Percentiles rank a stretch among this genome's conserved stretches.
Evolutionary conservation across 2,797 vertebrate species (phyloP).

Genomic region (Crotalus adamanteus): DNA sequence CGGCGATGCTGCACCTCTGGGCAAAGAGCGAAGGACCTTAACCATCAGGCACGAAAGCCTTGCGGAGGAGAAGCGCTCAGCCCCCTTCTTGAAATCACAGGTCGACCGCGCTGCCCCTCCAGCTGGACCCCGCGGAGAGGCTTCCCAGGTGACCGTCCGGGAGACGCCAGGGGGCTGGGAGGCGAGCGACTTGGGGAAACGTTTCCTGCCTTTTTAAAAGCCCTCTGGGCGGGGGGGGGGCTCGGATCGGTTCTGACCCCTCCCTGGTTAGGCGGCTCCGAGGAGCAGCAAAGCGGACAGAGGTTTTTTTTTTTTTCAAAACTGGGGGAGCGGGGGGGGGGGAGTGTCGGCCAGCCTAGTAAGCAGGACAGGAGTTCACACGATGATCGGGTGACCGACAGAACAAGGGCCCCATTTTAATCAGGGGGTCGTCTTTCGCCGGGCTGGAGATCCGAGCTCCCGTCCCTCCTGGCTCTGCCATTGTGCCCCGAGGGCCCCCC

Average conservation of each 20-base stretch:
- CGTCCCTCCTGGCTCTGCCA: conserved; percentile 74
- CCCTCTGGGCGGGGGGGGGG: neutral
- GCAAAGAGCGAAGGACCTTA: too few relatives aligned
- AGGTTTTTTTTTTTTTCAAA: conserved; percentile 24
- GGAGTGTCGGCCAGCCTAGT: conserved; percentile 72
- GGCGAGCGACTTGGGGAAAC: too few relatives aligned
- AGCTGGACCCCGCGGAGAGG: neutral
- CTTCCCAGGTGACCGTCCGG: accelerated
- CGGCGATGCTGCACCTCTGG: too few relatives aligned
- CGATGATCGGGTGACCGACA: conserved; percentile 84
- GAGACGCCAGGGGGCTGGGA: accelerated
- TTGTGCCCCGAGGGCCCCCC: conserved; percentile 69
- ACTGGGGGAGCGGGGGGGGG: neutral
- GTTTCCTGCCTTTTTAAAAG: neutral
- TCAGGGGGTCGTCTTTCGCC: conserved; percentile 85
- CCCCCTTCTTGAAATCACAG: neutral
- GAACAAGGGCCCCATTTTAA: conserved; percentile 91
- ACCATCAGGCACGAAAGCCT: too few relatives aligned
- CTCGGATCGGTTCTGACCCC: neutral
- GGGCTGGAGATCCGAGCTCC: conserved; percentile 86
- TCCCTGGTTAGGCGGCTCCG: neutral
- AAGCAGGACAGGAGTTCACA: conserved; percentile 89
- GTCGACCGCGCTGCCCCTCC: neutral
- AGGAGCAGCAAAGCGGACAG: neutral
- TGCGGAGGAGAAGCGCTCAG: neutral